A percentile compares a stretch with the other conserved stretches of the same genome.
phyloP scores from a whole-genome alignment of 2,888 invertebrate genomes.

The Watsonalla cultraria region DNA sequence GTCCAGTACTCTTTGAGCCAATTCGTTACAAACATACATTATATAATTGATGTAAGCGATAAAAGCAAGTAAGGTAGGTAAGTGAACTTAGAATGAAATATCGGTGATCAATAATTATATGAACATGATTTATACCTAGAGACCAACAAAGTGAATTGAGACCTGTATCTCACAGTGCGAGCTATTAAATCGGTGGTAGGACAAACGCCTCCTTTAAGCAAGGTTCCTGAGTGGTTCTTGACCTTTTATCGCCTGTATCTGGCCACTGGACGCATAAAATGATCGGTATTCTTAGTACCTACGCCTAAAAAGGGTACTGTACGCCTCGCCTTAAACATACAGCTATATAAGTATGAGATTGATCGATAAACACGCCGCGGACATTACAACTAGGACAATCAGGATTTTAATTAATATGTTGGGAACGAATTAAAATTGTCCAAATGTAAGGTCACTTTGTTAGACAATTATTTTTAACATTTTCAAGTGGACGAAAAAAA shows the following conservation, averaged over 20 bases:
- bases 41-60: too few relatives aligned
- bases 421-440: not conserved
- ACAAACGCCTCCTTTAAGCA: constrained; percentile 56
- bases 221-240: constrained; percentile 59
- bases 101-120: too few relatives aligned
- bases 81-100: too few relatives aligned
- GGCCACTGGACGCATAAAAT: constrained; percentile 46
- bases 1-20: too few relatives aligned
- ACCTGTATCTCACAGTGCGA: not conserved
- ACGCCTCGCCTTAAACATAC: not conserved
- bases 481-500: too few relatives aligned
- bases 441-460: too few relatives aligned
- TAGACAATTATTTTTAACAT: too few relatives aligned
- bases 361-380: not conserved
- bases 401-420: not conserved
- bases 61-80: too few relatives aligned
- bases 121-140: not conserved
- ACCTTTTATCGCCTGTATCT: constrained; percentile 61
- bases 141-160: not conserved
- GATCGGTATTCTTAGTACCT: constrained; percentile 33
- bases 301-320: not conserved
- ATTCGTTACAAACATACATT: too few relatives aligned
- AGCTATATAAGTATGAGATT: not conserved
- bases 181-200: constrained; percentile 17
- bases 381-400: not conserved